Conservation (phyloP, 2,113 vertebrate species). For the Cheirogaleus medius region DNA sequence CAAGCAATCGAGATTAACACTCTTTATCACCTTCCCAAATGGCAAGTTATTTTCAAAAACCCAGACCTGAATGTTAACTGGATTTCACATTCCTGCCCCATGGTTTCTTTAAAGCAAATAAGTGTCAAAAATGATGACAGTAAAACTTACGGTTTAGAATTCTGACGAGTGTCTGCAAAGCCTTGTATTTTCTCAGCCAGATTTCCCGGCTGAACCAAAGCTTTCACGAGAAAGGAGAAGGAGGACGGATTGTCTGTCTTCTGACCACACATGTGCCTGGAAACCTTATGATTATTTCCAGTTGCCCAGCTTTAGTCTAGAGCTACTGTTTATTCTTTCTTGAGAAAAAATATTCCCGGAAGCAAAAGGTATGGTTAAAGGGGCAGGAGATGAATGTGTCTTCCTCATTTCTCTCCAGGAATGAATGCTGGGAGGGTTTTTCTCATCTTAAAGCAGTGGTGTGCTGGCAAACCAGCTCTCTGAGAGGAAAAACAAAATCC, state of each 20-base stretch:
- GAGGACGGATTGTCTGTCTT: slow-evolving; percentile 36
- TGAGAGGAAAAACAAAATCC: neutral
- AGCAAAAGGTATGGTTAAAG: slow-evolving; percentile 33
- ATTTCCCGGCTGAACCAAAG: slow-evolving; percentile 51
- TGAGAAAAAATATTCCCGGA: slow-evolving; percentile 42
- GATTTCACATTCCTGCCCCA: slow-evolving; percentile 55
- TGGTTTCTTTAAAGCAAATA: slow-evolving; percentile 32
- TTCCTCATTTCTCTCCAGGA: neutral
- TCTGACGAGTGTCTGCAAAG: neutral
- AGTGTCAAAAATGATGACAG: slow-evolving; percentile 27
- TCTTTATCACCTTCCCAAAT: slow-evolving; percentile 73
- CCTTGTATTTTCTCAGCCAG: slow-evolving; percentile 50
- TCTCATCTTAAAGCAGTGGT: too few relatives aligned
- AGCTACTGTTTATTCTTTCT: slow-evolving; percentile 64
- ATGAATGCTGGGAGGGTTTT: neutral
- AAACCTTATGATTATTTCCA: slow-evolving; percentile 59
- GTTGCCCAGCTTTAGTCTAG: slow-evolving; percentile 34
- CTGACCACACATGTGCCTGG: neutral
- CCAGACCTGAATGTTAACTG: slow-evolving; percentile 50
- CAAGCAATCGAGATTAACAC: slow-evolving; percentile 67
- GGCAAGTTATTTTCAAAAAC: slow-evolving; percentile 74
- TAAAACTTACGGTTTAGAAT: slow-evolving; percentile 9
- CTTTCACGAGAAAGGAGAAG: slow-evolving; percentile 3
- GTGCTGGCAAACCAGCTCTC: neutral
- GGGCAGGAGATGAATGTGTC: neutral